Conservation (phyloP, 2,888 invertebrate genomes). For the Halocaridina rubra region DNA sequence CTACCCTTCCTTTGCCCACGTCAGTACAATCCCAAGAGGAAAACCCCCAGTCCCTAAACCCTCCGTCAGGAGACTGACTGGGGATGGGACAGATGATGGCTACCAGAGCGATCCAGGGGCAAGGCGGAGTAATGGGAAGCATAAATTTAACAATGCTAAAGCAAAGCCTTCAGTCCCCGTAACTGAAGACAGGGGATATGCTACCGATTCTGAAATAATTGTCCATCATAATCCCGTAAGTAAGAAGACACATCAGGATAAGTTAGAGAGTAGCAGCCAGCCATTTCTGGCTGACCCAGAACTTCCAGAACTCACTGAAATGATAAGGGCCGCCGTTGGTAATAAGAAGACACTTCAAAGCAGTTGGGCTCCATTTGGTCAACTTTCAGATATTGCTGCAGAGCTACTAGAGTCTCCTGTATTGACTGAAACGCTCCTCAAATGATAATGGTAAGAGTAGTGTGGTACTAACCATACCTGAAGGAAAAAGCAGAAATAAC, state of each 20-base stretch:
- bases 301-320: neutral
- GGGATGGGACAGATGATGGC: constrained; percentile 41
- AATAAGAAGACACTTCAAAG: constrained; percentile 9
- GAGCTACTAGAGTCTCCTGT: neutral
- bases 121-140: constrained; percentile 12
- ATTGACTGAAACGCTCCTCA: neutral
- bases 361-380: constrained; percentile 36
- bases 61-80: constrained; percentile 2
- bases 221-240: neutral
- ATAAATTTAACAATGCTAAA: neutral
- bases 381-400: neutral
- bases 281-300: neutral
- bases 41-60: constrained; percentile 46
- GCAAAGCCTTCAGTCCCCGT: neutral
- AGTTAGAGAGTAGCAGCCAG: constrained; percentile 18
- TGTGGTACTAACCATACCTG: constrained; percentile 44
- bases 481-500: neutral
- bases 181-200: constrained; percentile 45
- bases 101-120: constrained; percentile 58
- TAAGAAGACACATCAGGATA: constrained; percentile 15
- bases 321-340: neutral
- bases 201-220: constrained; percentile 46
- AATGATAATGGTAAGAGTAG: constrained; percentile 33
- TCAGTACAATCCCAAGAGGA: constrained; percentile 36
- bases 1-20: constrained; percentile 46